Conservation (phyloP, 2,113 vertebrate species). For the Equus przewalskii region DNA sequence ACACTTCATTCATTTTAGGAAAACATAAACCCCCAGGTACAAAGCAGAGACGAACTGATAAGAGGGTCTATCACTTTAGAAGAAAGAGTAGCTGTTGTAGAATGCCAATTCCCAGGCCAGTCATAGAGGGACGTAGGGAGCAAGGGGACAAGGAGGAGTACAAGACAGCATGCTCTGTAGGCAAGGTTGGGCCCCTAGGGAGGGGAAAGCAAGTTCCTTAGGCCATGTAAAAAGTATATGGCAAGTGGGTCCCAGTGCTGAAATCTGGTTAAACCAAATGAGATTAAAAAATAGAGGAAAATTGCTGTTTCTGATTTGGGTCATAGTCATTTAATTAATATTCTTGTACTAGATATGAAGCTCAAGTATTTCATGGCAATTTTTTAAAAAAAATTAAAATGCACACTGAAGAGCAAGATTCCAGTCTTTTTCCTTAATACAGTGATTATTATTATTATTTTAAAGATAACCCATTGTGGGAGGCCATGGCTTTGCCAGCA, state of each 20-base stretch:
- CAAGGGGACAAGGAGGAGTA: background rate
- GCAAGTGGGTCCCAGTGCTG: background rate
- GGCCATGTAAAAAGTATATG: background rate
- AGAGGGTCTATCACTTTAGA: background rate
- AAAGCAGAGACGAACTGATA: background rate
- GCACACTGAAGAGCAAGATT: background rate
- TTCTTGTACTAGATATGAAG: background rate
- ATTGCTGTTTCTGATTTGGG: background rate
- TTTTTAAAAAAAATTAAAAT: slow-evolving; percentile 14
- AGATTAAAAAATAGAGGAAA: background rate
- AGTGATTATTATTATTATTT: background rate
- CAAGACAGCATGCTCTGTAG: background rate
- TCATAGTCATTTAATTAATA: slow-evolving; percentile 33
- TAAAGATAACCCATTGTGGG: slow-evolving; percentile 72
- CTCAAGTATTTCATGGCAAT: background rate
- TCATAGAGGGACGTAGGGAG: no score
- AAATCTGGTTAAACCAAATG: background rate
- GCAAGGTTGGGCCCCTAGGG: background rate
- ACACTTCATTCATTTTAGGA: background rate
- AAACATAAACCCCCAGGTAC: background rate
- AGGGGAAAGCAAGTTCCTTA: background rate
- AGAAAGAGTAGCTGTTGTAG: background rate
- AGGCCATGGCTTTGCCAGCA: slow-evolving; percentile 60
- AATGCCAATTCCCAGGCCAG: background rate
- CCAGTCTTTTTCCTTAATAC: slow-evolving; percentile 26